Conservation (phyloP, 2,888 invertebrate genomes). For the Cancer borealis region DNA sequence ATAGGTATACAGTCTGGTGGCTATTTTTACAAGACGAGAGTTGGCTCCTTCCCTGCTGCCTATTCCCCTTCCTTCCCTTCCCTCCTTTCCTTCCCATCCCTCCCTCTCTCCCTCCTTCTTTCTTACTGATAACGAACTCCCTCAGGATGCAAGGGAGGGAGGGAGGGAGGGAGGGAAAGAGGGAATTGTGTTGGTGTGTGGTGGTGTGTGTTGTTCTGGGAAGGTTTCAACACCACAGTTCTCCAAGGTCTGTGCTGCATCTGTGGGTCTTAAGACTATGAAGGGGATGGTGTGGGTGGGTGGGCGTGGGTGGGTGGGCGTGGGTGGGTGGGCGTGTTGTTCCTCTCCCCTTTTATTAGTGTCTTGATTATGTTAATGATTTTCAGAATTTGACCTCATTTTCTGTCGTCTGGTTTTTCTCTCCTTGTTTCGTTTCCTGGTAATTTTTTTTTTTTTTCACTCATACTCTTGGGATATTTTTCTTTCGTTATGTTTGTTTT, state of each 20-base stretch:
- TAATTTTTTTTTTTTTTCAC: no score
- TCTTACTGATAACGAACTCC: not conserved
- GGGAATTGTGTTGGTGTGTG: not conserved
- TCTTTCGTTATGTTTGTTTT: no score
- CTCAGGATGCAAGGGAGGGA: not conserved
- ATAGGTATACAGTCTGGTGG: not conserved
- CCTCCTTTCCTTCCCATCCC: not conserved
- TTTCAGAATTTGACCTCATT: not conserved
- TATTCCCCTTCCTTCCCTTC: not conserved
- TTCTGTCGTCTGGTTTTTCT: no score
- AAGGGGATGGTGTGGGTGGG: no score
- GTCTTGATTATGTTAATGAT: not conserved
- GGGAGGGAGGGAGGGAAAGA: not conserved
- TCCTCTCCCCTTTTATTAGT: not conserved
- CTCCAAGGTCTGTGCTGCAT: not conserved
- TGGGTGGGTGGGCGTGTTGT: not conserved
- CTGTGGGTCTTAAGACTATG: not conserved
- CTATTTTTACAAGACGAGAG: not conserved
- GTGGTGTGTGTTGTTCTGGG: not conserved
- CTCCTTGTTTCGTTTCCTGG: no score
- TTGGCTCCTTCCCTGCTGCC: not conserved
- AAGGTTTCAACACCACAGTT: not conserved
- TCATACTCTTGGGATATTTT: no score
- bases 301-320: no score
- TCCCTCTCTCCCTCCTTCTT: not conserved